A percentile compares a stretch with the other conserved stretches of the same genome.
Evolutionary conservation across 2,797 vertebrate genomes (phyloP).

Genomic region (Euthynnus affinis): DNA sequence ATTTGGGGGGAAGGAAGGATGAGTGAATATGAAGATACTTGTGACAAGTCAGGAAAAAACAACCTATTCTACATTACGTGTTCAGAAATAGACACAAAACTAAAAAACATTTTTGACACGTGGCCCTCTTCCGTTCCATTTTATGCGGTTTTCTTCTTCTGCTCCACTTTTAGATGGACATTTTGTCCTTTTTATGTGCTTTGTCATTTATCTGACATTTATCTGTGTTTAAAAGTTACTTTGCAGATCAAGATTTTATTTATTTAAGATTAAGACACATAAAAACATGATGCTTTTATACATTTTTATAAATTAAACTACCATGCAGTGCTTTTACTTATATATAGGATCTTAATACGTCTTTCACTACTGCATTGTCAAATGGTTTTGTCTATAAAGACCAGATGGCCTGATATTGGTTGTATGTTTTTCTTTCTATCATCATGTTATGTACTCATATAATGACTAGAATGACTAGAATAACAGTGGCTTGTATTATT

Average conservation of each 20-base stretch:
- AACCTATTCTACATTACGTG: neutral
- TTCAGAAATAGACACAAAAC: neutral
- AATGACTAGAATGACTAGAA: slow-evolving; percentile 29
- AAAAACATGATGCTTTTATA: no score
- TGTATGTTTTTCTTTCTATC: slow-evolving; percentile 23
- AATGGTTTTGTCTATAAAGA: neutral
- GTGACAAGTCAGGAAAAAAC: slow-evolving; percentile 5
- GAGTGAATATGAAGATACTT: slow-evolving; percentile 21
- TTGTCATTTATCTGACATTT: no score
- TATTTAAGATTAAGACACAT: no score
- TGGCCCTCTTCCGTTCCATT: no score
- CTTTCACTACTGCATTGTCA: neutral
- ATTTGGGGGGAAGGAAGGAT: slow-evolving; percentile 6
- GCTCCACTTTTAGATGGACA: no score
- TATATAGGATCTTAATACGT: no score
- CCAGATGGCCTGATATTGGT: neutral
- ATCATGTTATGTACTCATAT: slow-evolving; percentile 1
- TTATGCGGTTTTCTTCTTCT: no score
- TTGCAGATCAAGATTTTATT: neutral
- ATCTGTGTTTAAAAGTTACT: neutral
- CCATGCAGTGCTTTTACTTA: no score
- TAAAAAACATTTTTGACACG: no score
- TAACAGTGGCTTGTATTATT: slow-evolving; percentile 58
- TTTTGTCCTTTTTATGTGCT: no score
- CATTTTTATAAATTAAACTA: no score